Conservation (phyloP, 2,888 invertebrate species). For the Apotomis betuletana region DNA sequence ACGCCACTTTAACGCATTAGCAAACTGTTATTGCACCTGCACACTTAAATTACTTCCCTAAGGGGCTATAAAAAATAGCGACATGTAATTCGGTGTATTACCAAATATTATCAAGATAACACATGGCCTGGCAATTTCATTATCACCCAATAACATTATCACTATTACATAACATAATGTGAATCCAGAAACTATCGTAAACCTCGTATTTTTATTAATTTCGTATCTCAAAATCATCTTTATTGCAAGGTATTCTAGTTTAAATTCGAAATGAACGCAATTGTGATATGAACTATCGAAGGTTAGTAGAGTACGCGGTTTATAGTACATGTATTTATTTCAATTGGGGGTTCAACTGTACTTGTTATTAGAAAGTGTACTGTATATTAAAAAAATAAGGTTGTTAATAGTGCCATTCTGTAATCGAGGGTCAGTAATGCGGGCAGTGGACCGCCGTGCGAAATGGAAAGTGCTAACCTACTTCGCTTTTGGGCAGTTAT, state of each 20-base stretch:
- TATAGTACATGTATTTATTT: constrained; percentile 27
- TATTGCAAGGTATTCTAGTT: not conserved
- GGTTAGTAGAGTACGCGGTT: constrained; percentile 26
- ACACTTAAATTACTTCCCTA: constrained; percentile 16
- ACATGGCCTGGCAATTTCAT: constrained; percentile 23
- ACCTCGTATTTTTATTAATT: not conserved
- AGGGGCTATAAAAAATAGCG: not conserved
- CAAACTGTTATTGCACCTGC: not conserved
- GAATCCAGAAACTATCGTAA: not conserved
- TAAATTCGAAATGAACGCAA: not conserved
- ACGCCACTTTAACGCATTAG: not conserved
- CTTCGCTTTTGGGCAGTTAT: constrained; percentile 66
- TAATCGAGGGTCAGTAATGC: constrained; percentile 52
- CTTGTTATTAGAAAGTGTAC: constrained; percentile 4
- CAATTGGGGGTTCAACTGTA: constrained; percentile 27
- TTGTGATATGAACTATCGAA: constrained; percentile 5
- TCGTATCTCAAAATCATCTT: not conserved
- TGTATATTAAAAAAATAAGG: constrained; percentile 11
- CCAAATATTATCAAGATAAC: constrained; percentile 25
- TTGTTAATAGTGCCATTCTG: constrained; percentile 30
- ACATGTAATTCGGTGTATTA: constrained; percentile 8
- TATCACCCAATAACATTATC: constrained; percentile 21
- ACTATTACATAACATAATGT: constrained; percentile 24
- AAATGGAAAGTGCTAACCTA: constrained; percentile 74
- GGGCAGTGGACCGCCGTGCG: constrained; percentile 55